phyloP scores from a whole-genome alignment of 2,888 invertebrate genomes.

The Drosophila imparisetae region DNA sequence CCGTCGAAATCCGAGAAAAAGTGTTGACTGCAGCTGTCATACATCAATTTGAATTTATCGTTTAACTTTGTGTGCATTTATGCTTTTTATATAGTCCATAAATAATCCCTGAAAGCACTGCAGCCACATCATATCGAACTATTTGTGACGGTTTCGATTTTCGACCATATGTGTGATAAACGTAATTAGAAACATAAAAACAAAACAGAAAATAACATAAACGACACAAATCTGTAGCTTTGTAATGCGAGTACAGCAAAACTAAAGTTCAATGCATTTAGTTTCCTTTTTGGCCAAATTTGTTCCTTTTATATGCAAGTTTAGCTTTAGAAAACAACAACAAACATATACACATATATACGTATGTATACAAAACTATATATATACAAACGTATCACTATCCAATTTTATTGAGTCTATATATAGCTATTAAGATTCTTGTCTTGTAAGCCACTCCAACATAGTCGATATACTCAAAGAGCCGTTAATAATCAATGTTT shows the following conservation, averaged over 20 bases:
- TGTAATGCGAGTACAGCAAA: constrained; percentile 40
- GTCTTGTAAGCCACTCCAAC: constrained; percentile 32
- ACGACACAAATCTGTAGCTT: constrained; percentile 43
- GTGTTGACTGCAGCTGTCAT: constrained; percentile 31
- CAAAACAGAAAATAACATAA: background rate
- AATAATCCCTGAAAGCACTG: constrained; percentile 25
- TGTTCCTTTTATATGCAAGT: constrained; percentile 70
- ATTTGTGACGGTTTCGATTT: constrained; percentile 61
- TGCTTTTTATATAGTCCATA: constrained; percentile 7
- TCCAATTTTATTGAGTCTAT: constrained; percentile 47
- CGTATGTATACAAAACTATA: constrained; percentile 29
- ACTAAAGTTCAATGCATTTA: constrained; percentile 67
- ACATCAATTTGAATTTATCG: constrained; percentile 1
- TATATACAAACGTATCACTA: constrained; percentile 38
- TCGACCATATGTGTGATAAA: constrained; percentile 77
- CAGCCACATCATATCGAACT: constrained; percentile 50
- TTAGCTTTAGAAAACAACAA: constrained; percentile 55
- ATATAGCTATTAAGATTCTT: constrained; percentile 48
- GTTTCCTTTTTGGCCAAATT: constrained; percentile 73
- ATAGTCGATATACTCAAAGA: constrained; percentile 15
- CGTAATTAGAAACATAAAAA: constrained; percentile 57
- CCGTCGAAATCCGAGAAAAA: constrained; percentile 35
- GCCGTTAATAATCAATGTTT: constrained; percentile 17
- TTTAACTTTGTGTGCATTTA: constrained; percentile 12
- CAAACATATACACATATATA: constrained; percentile 27